phyloP scores from a whole-genome alignment of 2,888 invertebrate species.

The Prosopocoilus inquinatus region DNA sequence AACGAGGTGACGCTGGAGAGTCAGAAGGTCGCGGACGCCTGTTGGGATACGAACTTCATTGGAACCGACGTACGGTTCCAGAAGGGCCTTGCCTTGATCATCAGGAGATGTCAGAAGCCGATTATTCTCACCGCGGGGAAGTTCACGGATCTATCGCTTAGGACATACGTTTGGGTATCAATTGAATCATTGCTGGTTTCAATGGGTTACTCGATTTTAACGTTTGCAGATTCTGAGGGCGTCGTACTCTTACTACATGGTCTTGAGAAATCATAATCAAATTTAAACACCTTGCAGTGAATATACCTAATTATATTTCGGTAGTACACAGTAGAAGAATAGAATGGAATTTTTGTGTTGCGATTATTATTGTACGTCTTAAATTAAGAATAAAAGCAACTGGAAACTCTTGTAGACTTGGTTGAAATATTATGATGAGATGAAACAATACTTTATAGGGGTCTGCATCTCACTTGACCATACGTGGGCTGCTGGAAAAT shows the following conservation, averaged over 20 bases:
- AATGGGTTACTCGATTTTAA: neutral
- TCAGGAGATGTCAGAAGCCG: slow-evolving; percentile 18
- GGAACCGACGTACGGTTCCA: slow-evolving; percentile 14
- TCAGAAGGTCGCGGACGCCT: slow-evolving; percentile 12
- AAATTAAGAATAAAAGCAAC: no score
- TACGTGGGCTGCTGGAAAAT: no score
- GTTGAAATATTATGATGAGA: no score
- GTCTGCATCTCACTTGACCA: no score
- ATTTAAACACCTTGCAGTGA: neutral
- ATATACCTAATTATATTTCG: neutral
- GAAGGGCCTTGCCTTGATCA: slow-evolving; percentile 11
- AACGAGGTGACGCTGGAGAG: slow-evolving; percentile 17
- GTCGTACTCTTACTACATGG: slow-evolving; percentile 13
- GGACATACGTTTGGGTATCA: slow-evolving; percentile 14
- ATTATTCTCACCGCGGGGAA: slow-evolving; percentile 19
- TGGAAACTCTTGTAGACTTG: no score
- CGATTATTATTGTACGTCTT: no score
- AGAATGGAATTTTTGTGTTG: no score
- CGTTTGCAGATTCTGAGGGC: slow-evolving; percentile 9
- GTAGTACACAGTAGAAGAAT: no score
- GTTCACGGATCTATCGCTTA: slow-evolving; percentile 12
- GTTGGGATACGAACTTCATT: slow-evolving; percentile 16
- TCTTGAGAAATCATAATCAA: slow-evolving; percentile 4
- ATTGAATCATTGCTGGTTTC: neutral
- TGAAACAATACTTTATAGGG: no score